Evolutionary conservation across 2,113 vertebrate genomes (phyloP), one percentile per base, ranked within the genome.

Genomic region (Stictonetta naevosa): DNA sequence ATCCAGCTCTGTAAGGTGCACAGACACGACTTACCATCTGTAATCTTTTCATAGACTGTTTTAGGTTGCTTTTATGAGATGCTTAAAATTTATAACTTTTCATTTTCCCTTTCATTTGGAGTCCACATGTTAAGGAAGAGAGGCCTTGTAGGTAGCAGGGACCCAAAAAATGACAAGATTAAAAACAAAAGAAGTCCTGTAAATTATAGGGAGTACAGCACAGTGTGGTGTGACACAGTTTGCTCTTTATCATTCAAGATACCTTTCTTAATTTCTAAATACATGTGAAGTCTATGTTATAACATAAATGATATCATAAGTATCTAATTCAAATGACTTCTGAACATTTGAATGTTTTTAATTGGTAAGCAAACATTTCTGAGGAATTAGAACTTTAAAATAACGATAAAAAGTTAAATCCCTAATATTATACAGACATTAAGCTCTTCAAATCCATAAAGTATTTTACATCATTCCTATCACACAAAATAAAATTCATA

Each of bases 41-140:
- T 82, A 92, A 87, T 59, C 66, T 85, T 94, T 94, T 93, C 85
- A 93, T 80, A 85, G 59, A 25, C 72, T 94, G 71, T 40, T 86
- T 89, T 76, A 87, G 50, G 91, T 73, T 0, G 1, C 74, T 87
- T 94, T 96, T 63, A 95, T 48, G 76, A 92, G 68, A 33, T 42
- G 26, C 40, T 93, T 93, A 75, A 92, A 93, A 93, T 86, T 84
- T 92, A n/a, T 60, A 93, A 77, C 67, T 71, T 93, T 86, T 86
- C 63, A 90, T 96, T 88, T 94, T 63, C 78, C n/a, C 40, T 68
- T 88, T 88, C 77, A 78, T 72, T 90, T 58, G 52, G 74, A 90
- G 72, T 78, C n/a, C 56, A 92, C 67, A 66, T 91, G 79, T 82
- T 85, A 83, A 88, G 2, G 21, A 87, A 77, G n/a, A 78, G 14